Evolutionary conservation across 2,888 invertebrate genomes (phyloP), one percentile per base, ranked within the genome.

Genomic region (Dasysyrphus albostriatus): DNA sequence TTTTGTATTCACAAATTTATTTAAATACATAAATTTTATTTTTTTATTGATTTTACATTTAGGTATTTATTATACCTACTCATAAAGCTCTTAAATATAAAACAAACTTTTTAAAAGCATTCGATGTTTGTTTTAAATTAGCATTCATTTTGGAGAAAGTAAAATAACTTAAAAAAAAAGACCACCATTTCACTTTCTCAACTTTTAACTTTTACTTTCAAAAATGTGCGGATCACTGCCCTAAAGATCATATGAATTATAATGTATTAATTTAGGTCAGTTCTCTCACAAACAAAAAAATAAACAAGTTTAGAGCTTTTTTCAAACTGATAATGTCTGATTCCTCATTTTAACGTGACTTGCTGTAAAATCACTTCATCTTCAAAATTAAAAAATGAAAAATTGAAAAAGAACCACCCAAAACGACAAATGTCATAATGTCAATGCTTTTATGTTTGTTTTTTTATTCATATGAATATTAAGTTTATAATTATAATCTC

Each of bases 181-280:
- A 24, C 24, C 24, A 24, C 24, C 24, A 61, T 24, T 61, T 61
- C 61, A 61, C 61, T 61, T 61, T 61, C 42, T 59, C 7, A 54
- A 14, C 5, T 29, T 2, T 29, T 5, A n/a, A 61, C 61, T 61
- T 61, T 61, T 61, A 61, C 61, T 61, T 42, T 61, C 3, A 7
- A 37, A 39, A 61, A 61, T 19, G 16, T 19, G 8, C 29, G 14
- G 54, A 54, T 54, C 29, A 32, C 7, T 29, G 29, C 3, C n/a
- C 29, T 54, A n/a, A 14, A 51, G 24, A 24, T 51, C 3, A 29
- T 51, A 49, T 19, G 5, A 24, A 51, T 24, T 24, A 24, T 24
- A 2, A 24, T 51, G 1, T 51, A 29, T 51, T 51, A 14, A 12
- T 29, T 24, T 49, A 19, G 4, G 10, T 51, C 1, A 51, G 14